Conservation (phyloP, 2,113 vertebrate genomes). For the Phycodurus eques region DNA sequence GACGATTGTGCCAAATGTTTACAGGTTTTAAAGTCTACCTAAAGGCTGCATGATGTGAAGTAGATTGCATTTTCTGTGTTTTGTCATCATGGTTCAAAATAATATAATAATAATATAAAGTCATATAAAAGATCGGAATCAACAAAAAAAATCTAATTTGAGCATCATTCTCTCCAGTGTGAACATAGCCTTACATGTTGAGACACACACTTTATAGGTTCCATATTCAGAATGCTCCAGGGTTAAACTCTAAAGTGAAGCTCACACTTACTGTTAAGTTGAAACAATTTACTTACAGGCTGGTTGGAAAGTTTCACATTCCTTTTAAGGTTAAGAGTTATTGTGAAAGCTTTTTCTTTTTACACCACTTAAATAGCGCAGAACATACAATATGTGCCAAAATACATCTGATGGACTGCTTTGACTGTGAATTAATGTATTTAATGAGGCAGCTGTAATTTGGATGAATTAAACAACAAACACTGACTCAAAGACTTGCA, state of each 20-base stretch:
- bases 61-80: conserved; percentile 49
- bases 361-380: neutral
- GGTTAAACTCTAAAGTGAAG: neutral
- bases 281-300: neutral
- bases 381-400: neutral
- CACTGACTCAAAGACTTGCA: conserved; percentile 21
- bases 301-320: neutral
- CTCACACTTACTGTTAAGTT: neutral
- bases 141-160: too few relatives aligned
- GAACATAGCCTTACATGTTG: neutral
- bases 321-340: neutral
- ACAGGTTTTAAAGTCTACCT: conserved; percentile 65
- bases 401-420: neutral
- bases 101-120: too few relatives aligned
- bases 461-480: conserved; percentile 25
- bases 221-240: neutral
- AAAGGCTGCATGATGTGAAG: conserved; percentile 68
- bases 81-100: conserved; percentile 21
- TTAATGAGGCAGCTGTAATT: neutral
- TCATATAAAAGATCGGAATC: neutral
- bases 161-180: too few relatives aligned
- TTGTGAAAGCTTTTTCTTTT: neutral
- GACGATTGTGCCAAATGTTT: conserved; percentile 52
- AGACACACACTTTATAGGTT: neutral
- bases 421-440: neutral